These are phyloP conservation scores for Pachycephala philippinensis DNA, from an alignment of 2,113 vertebrate genomes.

Conservation along the genomic window DNA sequence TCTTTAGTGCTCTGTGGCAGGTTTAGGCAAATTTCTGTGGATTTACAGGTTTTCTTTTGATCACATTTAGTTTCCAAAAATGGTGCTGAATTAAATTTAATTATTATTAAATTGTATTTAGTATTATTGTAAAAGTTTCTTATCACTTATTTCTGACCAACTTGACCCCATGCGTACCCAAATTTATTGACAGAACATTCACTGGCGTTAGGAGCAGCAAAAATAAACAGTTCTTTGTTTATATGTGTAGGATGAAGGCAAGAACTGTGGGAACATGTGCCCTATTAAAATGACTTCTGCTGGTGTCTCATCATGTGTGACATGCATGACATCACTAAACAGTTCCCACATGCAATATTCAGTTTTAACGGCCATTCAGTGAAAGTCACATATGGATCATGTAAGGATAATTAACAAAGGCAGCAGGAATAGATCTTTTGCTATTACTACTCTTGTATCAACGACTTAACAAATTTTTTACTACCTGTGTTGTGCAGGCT, in stretches of 20 bases:
- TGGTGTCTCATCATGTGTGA: neutral
- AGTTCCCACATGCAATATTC: neutral
- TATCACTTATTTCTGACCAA: neutral
- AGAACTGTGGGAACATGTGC: neutral
- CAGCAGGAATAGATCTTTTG: neutral
- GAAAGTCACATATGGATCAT: neutral
- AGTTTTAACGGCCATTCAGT: neutral
- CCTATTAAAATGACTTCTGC: neutral
- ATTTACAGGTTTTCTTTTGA: neutral
- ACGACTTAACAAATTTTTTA: neutral
- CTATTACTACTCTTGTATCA: neutral
- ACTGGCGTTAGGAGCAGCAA: neutral
- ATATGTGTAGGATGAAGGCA: neutral
- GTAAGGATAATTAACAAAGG: neutral
- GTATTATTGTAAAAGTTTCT: neutral
- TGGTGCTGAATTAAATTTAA: neutral
- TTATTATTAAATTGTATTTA: neutral
- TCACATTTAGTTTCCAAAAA: neutral
- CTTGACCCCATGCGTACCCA: neutral
- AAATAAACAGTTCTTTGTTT: neutral
- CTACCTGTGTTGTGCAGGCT: neutral
- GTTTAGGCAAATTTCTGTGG: neutral
- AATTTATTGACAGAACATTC: neutral
- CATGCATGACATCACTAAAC: neutral
- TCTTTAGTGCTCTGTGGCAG: neutral